Evolutionary conservation across 2,113 vertebrate genomes (phyloP).

Genomic region (Peucedramus taeniatus): DNA sequence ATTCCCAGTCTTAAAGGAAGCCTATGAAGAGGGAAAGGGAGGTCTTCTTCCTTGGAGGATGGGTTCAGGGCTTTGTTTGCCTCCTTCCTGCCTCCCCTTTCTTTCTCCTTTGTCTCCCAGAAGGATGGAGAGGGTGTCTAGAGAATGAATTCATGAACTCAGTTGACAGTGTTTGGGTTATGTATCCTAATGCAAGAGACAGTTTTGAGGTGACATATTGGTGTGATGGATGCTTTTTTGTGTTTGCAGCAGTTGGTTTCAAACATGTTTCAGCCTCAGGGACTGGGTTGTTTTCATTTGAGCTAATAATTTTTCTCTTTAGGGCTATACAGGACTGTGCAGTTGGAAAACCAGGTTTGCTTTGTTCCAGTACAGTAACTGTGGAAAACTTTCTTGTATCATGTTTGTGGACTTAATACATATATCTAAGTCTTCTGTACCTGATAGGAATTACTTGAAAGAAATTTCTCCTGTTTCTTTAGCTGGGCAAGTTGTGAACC

Average conservation of each 20-base stretch:
- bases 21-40: not conserved
- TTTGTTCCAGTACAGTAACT: not conserved
- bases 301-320: not conserved
- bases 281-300: not conserved
- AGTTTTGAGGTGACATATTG: not conserved
- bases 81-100: not conserved
- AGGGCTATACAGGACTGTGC: fast-evolving
- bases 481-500: conserved; percentile 96
- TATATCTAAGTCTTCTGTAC: not conserved
- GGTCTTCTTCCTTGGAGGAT: not conserved
- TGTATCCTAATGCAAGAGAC: not conserved
- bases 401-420: not conserved
- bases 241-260: not conserved
- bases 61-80: not conserved
- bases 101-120: not conserved
- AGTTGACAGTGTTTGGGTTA: not conserved
- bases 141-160: not conserved
- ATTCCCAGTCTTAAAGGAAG: not conserved
- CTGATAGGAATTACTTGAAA: not conserved
- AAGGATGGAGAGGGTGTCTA: not conserved
- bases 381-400: not conserved
- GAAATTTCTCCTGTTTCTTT: not conserved
- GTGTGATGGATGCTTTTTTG: not conserved
- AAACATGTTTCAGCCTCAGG: fast-evolving
- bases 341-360: not conserved